These are phyloP conservation scores for Oligia latruncula DNA, from an alignment of 2,888 invertebrate species.

Conservation along the genomic window DNA sequence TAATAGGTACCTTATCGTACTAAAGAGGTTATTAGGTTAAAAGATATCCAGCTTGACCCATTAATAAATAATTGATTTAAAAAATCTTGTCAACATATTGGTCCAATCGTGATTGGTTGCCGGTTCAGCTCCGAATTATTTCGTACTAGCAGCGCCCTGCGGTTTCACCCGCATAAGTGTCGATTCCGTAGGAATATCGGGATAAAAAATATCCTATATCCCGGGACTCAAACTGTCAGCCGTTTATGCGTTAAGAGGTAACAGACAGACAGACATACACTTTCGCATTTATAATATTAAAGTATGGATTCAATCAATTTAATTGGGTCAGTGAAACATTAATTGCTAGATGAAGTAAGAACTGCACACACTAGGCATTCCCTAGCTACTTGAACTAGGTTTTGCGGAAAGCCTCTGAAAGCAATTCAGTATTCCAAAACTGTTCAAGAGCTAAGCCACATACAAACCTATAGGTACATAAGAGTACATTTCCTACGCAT, in stretches of 20 bases:
- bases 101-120: background rate
- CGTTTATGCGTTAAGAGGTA: no score
- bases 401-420: background rate
- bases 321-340: background rate
- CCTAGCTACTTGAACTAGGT: background rate
- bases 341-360: background rate
- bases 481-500: background rate
- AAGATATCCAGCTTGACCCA: conserved; percentile 9
- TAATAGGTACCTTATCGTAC: conserved; percentile 10
- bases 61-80: background rate
- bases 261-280: no score
- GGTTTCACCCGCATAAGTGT: no score
- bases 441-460: background rate
- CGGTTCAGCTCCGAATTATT: background rate
- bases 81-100: no score
- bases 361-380: background rate
- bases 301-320: background rate
- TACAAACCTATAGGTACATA: background rate
- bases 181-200: no score
- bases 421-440: background rate
- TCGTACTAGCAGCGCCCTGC: background rate
- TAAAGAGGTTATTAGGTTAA: conserved; percentile 6
- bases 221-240: no score
- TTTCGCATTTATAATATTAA: no score
- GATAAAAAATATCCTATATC: no score